phyloP scores from a whole-genome alignment of 1,140 invertebrate genomes.

The Bombus pyrosoma region DNA sequence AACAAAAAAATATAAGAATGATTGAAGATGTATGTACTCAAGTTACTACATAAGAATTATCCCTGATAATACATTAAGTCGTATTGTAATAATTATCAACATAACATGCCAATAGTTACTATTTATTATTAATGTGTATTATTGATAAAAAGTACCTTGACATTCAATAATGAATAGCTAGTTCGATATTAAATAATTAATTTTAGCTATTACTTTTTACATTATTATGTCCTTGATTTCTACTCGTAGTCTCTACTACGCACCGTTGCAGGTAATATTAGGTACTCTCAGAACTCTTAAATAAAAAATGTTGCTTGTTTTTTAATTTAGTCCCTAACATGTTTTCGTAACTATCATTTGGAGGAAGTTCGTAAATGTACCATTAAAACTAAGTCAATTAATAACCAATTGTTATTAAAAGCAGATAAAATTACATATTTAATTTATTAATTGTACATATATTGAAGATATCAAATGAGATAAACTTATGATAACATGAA shows the following conservation, averaged over 20 bases:
- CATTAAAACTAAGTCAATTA: neutral
- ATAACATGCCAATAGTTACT: too few relatives aligned
- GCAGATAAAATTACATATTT: neutral
- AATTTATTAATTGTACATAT: neutral
- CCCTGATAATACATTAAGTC: too few relatives aligned
- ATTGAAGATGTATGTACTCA: neutral
- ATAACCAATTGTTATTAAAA: neutral
- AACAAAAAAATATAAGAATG: neutral
- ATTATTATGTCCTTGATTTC: constrained; percentile 8
- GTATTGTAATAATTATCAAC: neutral
- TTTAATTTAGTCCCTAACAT: neutral
- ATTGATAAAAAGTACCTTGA: neutral
- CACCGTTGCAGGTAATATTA: neutral
- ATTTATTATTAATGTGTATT: neutral
- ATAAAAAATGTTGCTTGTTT: neutral
- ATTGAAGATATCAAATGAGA: neutral
- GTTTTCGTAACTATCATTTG: neutral
- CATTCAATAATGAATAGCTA: neutral
- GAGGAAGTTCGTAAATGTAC: neutral
- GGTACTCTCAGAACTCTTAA: neutral
- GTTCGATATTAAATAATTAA: neutral
- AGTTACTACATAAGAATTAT: neutral
- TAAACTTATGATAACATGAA: neutral
- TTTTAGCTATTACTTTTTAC: neutral
- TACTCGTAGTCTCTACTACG: neutral